Percentiles rank a stretch among this genome's conserved stretches.
Conservation (phyloP, 2,113 vertebrate species). For the Ptyas mucosa region DNA sequence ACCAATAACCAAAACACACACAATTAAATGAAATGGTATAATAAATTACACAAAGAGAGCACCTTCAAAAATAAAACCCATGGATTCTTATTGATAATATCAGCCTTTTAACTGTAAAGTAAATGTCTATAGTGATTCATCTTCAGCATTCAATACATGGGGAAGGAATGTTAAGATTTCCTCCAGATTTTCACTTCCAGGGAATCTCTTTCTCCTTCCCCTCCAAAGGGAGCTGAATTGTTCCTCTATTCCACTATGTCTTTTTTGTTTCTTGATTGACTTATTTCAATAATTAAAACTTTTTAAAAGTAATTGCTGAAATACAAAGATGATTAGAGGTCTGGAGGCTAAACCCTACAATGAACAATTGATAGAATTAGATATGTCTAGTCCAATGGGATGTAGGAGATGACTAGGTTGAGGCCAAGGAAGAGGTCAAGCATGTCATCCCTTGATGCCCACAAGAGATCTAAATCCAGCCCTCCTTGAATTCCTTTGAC, state of each 20-base stretch:
- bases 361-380: too few species aligned
- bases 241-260: neutral
- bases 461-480: neutral
- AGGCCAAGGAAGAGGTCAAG: too few species aligned
- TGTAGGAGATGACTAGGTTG: too few species aligned
- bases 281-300: neutral
- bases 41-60: neutral
- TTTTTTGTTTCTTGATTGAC: neutral
- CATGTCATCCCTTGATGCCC: too few species aligned
- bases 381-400: too few species aligned
- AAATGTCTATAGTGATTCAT: neutral
- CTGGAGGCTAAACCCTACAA: too few species aligned
- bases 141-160: neutral
- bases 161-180: neutral
- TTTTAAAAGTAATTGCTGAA: neutral
- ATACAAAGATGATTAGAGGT: too few species aligned
- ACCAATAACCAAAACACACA: neutral
- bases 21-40: neutral
- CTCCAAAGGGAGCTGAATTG: neutral
- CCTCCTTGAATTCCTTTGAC: neutral
- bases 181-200: neutral
- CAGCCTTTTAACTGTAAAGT: neutral
- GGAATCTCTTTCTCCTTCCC: neutral
- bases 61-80: neutral
- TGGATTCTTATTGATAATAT: neutral